These are phyloP conservation scores for Macrotrachela quadricornifera DNA, from an alignment of 1,140 invertebrate genomes.

Conservation along the genomic window DNA sequence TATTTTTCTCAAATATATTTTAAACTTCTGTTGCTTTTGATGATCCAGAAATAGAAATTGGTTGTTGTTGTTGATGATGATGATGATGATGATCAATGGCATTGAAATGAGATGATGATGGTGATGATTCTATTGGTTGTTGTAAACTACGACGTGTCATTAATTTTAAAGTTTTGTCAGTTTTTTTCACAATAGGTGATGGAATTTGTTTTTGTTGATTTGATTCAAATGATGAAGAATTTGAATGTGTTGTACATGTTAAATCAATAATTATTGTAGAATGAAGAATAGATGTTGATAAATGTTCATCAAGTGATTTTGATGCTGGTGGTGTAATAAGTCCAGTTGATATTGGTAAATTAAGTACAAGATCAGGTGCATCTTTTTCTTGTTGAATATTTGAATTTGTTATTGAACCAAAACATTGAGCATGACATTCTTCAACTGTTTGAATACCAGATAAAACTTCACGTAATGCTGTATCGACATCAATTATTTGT, in stretches of 20 bases:
- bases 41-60: too few relatives aligned
- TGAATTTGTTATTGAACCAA: constrained; percentile 12
- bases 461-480: constrained; percentile 24
- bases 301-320: constrained; percentile 11
- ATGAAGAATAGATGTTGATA: constrained; percentile 17
- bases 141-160: constrained; percentile 8
- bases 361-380: constrained; percentile 68
- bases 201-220: constrained; percentile 45
- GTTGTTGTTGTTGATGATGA: too few relatives aligned
- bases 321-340: constrained; percentile 13
- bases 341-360: constrained; percentile 41
- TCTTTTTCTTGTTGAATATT: constrained; percentile 35
- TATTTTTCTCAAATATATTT: too few relatives aligned
- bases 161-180: constrained; percentile 24
- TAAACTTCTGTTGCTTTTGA: too few relatives aligned
- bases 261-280: constrained; percentile 43
- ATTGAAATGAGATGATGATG: background rate
- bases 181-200: constrained; percentile 47
- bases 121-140: background rate
- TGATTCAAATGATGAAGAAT: constrained; percentile 34
- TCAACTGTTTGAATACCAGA: constrained; percentile 14
- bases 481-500: constrained; percentile 34
- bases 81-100: background rate
- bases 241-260: constrained; percentile 44
- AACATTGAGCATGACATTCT: background rate